Conservation (phyloP, 2,888 invertebrate species). For the Cancer borealis region DNA sequence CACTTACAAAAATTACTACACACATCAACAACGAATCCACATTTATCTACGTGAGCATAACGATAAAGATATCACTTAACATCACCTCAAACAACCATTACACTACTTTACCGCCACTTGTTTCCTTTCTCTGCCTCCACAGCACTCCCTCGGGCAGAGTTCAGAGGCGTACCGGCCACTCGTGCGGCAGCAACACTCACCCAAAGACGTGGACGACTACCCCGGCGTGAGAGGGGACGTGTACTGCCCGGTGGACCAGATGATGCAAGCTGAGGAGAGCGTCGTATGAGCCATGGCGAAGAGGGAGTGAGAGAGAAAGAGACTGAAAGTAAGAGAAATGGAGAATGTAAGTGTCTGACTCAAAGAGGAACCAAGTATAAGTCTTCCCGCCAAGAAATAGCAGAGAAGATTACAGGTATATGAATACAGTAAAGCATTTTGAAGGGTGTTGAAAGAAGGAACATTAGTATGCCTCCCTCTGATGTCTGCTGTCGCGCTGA, state of each 20-base stretch:
- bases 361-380: not conserved
- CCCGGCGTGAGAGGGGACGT: conserved; percentile 48
- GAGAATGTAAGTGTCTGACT: not conserved
- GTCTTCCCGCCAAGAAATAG: not conserved
- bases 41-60: not conserved
- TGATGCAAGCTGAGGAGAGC: conserved; percentile 72
- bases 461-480: not conserved
- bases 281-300: conserved; percentile 58
- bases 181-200: conserved; percentile 58
- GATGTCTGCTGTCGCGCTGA: not conserved
- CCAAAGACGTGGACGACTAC: conserved; percentile 59
- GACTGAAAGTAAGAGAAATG: not conserved
- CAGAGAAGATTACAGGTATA: not conserved
- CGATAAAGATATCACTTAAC: not conserved
- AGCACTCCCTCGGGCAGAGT: conserved; percentile 50
- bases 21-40: not conserved
- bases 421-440: not conserved
- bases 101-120: not conserved
- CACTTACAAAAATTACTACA: not conserved
- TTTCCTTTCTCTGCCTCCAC: conserved; percentile 7
- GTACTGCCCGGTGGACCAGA: conserved; percentile 71
- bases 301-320: not conserved
- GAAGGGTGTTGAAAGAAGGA: not conserved
- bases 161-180: conserved; percentile 66
- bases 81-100: not conserved